Evolutionary conservation across 2,797 vertebrate species (phyloP), one percentile per base, ranked within the genome.

Genomic region (Streptopelia turtur): DNA sequence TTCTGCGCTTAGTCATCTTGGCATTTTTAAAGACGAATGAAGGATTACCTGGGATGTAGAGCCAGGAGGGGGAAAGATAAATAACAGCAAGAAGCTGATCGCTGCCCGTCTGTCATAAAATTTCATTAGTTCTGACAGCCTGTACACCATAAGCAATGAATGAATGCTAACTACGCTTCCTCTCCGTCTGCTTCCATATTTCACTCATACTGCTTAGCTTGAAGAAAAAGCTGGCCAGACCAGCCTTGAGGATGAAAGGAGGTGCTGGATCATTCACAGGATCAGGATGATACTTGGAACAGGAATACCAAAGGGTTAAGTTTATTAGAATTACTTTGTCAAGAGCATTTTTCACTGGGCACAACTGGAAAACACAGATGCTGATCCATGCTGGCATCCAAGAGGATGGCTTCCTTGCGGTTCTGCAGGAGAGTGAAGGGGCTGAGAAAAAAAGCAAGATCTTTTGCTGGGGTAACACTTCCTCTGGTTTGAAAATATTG

Each of bases 1-100:
- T 97, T 94, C 97, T 97, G 96, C 20, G 94, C 98, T 99, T 97
- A 97, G 97, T 99, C 98, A 98, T 98, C 97, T 96, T 98, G 98
- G 97, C 98, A 97, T 97, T 96, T 98, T 98, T 95, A 94, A 97
- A 98, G 94, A 96, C 6, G 47, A 91, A 94, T 98, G 97, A 98
- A 98, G 97, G 97, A 98, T 97, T 94, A 89, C 89, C 82, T 17
- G 7, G 60, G 74, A 91, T 82, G 87, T 47, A 14, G 28, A 97
- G 93, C 94, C 93, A 97, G 93, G 71, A 97, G 90, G 7, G 5
- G 97, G 93, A 95, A 97, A 97, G 97, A 98, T 95, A 97, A 98
- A 98, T 98, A 98, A 97, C 87, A 80, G 72, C 50, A 91, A 96
- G 96, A 93, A 97, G 93, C 95, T 95, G 95, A 97, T 97, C 2